phyloP scores from a whole-genome alignment of 2,797 vertebrate species.

The Tarsius wallacei region DNA sequence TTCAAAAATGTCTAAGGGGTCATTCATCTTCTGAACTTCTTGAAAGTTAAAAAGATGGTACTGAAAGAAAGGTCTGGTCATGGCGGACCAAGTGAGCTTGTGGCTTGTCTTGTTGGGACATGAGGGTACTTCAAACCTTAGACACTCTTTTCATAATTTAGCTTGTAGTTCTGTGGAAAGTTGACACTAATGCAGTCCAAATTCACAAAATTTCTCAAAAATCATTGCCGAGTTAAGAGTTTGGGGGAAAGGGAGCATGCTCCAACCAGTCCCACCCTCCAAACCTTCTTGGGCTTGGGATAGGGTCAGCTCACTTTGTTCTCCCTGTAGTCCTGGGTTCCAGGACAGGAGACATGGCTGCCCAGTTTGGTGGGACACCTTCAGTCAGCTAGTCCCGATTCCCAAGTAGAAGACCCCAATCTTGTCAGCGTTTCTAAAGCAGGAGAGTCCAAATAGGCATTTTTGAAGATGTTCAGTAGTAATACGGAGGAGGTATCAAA shows the following conservation, averaged over 20 bases:
- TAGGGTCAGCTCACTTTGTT: neutral
- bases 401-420: neutral
- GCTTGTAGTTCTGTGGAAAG: neutral
- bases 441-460: neutral
- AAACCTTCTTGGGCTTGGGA: neutral
- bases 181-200: neutral
- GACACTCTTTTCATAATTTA: neutral
- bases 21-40: neutral
- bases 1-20: neutral
- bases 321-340: neutral
- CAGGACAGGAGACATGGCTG: neutral
- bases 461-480: neutral
- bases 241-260: neutral
- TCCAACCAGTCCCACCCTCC: neutral
- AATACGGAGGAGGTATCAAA: neutral
- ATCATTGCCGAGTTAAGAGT: neutral
- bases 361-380: neutral
- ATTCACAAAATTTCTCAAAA: neutral
- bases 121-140: neutral
- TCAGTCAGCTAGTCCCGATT: neutral
- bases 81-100: neutral
- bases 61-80: neutral
- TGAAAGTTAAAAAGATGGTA: neutral
- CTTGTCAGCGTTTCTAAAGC: neutral
- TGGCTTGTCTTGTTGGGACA: neutral